Base-by-base conservation (phyloP, 2,888 invertebrate genomes). In the Dexiosoma caninum region DNA sequence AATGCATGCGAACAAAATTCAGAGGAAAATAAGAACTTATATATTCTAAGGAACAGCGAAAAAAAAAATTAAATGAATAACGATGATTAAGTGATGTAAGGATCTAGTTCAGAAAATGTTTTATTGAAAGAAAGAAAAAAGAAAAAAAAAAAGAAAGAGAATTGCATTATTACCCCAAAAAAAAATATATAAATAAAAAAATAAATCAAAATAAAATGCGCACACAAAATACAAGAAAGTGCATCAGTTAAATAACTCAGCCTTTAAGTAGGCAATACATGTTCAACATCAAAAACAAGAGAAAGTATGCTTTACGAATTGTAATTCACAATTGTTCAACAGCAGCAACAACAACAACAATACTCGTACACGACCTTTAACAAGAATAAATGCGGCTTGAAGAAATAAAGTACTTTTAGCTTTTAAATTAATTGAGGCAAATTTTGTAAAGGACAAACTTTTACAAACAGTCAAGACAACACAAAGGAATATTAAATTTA, bases 41-140 rank as follows among this genome's bases (percentile, higher is more conserved):
- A 16, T 40, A 42, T 60, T 67, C 21, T 30, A 67, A 49, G 35
- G 21, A 57, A 60, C 12, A 57, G n/a, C n/a, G n/a, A n/a, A 19
- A 71, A 46, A 60, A 40, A 53, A 27, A 55, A 37, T 69, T 35
- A 70, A 71, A 70, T n/a, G n/a, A n/a, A n/a, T n/a, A 64, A 64
- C 46, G 57, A 71, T 78, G 77, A 78, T 78, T 78, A 70, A 77
- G 70, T 70, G 64, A 55, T 32, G 42, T 21, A 62, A 55, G 64
- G 46, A 69, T 46, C 40, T 64, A 64, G 64, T 64, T 71, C 35
- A 57, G 57, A 64, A 70, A 64, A 60, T 55, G 46, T 51, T 64
- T 71, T 78, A 64, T 77, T 55, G 32, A 62, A 69, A n/a, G n/a
- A n/a, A n/a, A n/a, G n/a, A n/a, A n/a, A n/a, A n/a, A 77, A 57